Evolutionary conservation across 2,888 invertebrate species (phyloP), one percentile per base, ranked within the genome.

Genomic region (Antheraea yamamai): DNA sequence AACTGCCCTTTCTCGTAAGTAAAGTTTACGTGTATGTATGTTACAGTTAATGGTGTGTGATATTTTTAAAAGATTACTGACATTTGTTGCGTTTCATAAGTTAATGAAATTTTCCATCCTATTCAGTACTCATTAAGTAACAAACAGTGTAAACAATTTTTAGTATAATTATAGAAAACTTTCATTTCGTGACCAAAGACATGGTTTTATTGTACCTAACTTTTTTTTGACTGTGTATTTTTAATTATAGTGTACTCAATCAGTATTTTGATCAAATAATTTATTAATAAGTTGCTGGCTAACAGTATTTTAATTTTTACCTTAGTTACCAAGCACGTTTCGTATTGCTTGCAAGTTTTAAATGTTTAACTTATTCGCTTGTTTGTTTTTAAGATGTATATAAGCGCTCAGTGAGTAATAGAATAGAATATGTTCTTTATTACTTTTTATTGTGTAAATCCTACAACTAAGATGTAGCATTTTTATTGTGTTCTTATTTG

Each of bases 251-350:
- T 58, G 76, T 81, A 74, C 74, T 75, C 78, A 79, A 82, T 79
- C 81, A 82, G 80, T 83, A 81, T 83, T 83, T 77, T 77, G 74
- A 81, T 78, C 80, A 81, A 81, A 80, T 78, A 76, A 75, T 75
- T 79, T 20, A 78, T 76, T 76, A 76, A 82, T 4, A 16, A 30
- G 20, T 16, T 26, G 14, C 80, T 81, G 78, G 79, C 81, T 83
- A 82, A 81, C 81, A 52, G 26, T 75, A 75, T 47, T 68, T 52
- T 51, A 75, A 23, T 75, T 51, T 26, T 51, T 58, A 61, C 51
- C 35, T 66, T 72, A 51, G 73, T 39, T 55, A 35, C 39, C 72
- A 35, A 68, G 64, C 39, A 47, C 52, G 30, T 66, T 3, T 68
- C 47, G 18, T 71, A 18, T 70, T 61, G 61, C 61, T 61, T 23